phyloP scores from a whole-genome alignment of 2,113 vertebrate genomes.

The Phalacrocorax pelagicus region DNA sequence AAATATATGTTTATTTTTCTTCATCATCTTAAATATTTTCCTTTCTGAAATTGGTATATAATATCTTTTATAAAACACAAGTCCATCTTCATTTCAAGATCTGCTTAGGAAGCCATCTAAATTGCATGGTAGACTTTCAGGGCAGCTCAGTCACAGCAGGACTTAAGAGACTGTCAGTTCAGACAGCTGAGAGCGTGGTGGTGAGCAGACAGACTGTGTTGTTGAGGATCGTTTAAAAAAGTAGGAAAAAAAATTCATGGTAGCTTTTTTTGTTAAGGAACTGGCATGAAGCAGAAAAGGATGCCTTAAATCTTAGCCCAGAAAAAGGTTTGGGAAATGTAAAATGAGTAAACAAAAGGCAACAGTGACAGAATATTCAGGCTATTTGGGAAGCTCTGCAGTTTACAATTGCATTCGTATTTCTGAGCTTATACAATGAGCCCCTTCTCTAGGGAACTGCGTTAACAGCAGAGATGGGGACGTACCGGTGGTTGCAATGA shows the following conservation, averaged over 20 bases:
- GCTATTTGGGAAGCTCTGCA: neutral
- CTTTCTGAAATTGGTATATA: neutral
- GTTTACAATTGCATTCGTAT: neutral
- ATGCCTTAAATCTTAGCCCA: neutral
- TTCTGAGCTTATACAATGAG: neutral
- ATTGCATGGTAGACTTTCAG: neutral
- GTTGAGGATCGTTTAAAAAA: neutral
- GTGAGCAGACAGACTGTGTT: neutral
- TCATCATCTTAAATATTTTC: neutral
- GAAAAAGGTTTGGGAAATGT: neutral
- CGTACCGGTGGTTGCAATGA: accelerated
- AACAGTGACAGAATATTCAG: neutral
- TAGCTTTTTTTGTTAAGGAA: neutral
- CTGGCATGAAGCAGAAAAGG: neutral
- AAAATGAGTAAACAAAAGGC: neutral
- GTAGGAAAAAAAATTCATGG: neutral
- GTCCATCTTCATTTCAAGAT: neutral
- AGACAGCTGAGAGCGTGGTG: neutral
- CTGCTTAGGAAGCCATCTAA: neutral
- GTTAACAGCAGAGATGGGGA: neutral
- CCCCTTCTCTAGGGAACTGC: neutral
- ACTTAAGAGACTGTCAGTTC: neutral
- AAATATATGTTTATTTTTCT: neutral
- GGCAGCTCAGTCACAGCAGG: neutral
- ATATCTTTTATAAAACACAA: neutral